Base-by-base conservation (phyloP, 2,888 invertebrate species). In the Drosophila diplacantha region DNA sequence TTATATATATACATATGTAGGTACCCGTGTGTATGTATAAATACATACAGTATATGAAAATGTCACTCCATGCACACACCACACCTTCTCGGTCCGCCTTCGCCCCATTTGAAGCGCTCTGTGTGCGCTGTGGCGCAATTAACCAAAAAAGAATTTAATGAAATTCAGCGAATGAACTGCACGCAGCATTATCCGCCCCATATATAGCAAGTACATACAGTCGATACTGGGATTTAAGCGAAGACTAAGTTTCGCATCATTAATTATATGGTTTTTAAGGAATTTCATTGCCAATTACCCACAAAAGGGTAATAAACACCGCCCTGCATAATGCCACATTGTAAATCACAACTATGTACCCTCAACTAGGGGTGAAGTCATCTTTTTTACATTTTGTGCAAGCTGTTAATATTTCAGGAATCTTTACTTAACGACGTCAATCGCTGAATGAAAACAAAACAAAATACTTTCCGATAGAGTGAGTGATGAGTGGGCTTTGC, bases 81-180 rank as follows among this genome's bases (percentile, higher is more conserved):
- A 56, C 63, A 49, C 52, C 44, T 53, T 39, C 31, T 32, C 41
- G 31, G 18, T 31, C 46, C 29, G 44, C 44, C 43, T 43, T 44
- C 26, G 43, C 12, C 31, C 55, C 59, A 59, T 66, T 64, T 39
- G 20, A 34, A 64, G 57, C 47, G 49, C 34, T 65, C 61, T 54
- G 55, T 69, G 41, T 11, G 76, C 71, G 76, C 71, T 60, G 76
- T 75, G 68, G 66, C 68, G 76, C 63, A 82, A 76, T 74, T 79
- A 79, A 69, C 80, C 72, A 66, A 67, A 78, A 69, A 69, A 63
- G 71, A 69, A 60, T 61, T 41, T 29, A 65, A 49, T 56, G 32
- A 65, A 65, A 65, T 49, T 57, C 51, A 37, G 49, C 51, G 64
- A 74, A 72, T 64, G 57, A 68, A 60, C 65, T 46, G 59, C 76